Evolutionary conservation across 2,888 invertebrate genomes (phyloP), one percentile per base, ranked within the genome.

Genomic region (Brachynemurus nebulosus): DNA sequence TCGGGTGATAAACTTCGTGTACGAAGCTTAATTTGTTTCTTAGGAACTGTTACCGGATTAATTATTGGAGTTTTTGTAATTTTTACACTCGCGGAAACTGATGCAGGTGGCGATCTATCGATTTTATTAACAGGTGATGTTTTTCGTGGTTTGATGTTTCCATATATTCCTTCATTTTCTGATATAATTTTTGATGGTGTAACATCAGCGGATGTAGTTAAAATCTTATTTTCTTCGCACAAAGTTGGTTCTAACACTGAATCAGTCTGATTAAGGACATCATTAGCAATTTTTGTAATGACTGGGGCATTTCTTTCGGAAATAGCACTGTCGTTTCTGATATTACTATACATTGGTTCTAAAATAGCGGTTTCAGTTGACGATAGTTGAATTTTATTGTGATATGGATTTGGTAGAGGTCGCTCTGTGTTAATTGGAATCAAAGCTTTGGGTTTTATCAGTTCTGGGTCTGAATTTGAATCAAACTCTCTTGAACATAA

Each of bases 351-450:
- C 14, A 35, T 20, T 42, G 34, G 35, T 21, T 42, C 42, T 8
- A 37, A n/a, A 12, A 40, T 27, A 5, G 18, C 25, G 11, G 11
- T 14, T 35, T 35, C 21, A 8, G 38, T 19, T 9, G 9, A 20
- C 9, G 38, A 16, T n/a, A 38, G 4, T 18, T 14, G 37, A 19
- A 39, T 35, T 20, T 50, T 48, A 45, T 44, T 52, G 37, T 56
- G 61, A 48, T 61, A 63, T 0, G 63, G 63, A 53, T 63, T 63
- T 9, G 64, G 64, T 17, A 63, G 47, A 3, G 63, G 55, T 43
- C 64, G 53, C 51, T 62, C 62, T 1, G 63, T 59, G 51, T 59
- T 63, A 14, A 62, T 61, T 2, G 63, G 64, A 40, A 63, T 62
- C 30, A 59, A 47, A 19, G 63, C 63, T 54, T 62, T 64, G 1